These are phyloP conservation scores for Cyrtorhinus lividipennis DNA, from an alignment of 1,140 invertebrate species.

Conservation along the genomic window DNA sequence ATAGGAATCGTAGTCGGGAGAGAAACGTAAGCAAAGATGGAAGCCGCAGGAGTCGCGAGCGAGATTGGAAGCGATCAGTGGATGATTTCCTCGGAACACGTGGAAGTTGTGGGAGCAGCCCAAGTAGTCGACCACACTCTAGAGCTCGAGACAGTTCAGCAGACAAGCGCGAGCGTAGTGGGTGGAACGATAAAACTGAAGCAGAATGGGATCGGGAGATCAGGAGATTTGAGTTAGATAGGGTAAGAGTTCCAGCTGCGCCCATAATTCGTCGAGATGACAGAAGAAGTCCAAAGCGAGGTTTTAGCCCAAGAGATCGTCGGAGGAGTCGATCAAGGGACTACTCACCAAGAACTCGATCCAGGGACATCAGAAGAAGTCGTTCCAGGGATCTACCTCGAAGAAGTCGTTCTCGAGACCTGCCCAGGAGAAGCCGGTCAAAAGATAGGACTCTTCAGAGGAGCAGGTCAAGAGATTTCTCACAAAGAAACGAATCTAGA, in stretches of 20 bases:
- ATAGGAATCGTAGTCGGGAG: not conserved
- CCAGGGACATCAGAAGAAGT: not conserved
- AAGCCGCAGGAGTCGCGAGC: not conserved
- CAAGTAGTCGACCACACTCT: conserved; percentile 31
- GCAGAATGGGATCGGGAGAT: not conserved
- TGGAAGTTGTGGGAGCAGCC: conserved; percentile 30
- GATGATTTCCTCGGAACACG: conserved; percentile 30
- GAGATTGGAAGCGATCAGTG: conserved; percentile 19
- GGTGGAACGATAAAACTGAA: not conserved
- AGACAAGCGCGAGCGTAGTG: conserved; percentile 21
- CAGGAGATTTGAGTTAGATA: conserved; percentile 19
- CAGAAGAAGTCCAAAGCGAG: not conserved
- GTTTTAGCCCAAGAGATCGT: not conserved
- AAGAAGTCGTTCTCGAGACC: not conserved
- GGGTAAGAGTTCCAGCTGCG: conserved; percentile 11
- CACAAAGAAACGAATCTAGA: too few relatives aligned
- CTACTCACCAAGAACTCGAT: not conserved
- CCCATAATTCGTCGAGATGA: conserved; percentile 21
- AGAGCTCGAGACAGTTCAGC: conserved; percentile 27
- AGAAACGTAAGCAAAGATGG: not conserved
- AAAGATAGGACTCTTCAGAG: not conserved
- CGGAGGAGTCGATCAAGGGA: not conserved
- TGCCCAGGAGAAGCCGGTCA: not conserved
- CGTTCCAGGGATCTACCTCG: not conserved
- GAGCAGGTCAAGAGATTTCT: not conserved